Percentiles rank a stretch among this genome's conserved stretches.
phyloP scores from a whole-genome alignment of 2,797 vertebrate genomes.

The Spinibarbus caldwelli region DNA sequence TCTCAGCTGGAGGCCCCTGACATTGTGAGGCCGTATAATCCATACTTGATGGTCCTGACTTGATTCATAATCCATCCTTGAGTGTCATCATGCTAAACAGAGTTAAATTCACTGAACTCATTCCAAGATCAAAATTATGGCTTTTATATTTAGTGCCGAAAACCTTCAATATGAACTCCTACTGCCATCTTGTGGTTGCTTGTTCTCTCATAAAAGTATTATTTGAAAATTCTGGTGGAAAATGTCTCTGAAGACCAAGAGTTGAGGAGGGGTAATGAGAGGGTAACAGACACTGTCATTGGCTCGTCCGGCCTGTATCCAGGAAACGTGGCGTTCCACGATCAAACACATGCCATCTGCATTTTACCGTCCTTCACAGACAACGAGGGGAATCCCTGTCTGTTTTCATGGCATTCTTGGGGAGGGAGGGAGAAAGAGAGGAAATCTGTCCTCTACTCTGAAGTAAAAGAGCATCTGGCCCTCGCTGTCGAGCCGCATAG shows the following conservation, averaged over 20 bases:
- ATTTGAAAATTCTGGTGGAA: slow-evolving; percentile 15
- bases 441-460: slow-evolving; percentile 41
- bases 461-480: slow-evolving; percentile 70
- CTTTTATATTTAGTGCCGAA: neutral
- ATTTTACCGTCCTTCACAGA: slow-evolving; percentile 27
- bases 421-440: slow-evolving; percentile 34
- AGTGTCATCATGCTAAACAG: neutral
- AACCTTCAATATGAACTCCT: neutral
- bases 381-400: slow-evolving; percentile 65
- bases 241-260: slow-evolving; percentile 26
- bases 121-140: neutral
- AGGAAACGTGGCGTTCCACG: neutral
- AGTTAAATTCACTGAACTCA: neutral
- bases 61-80: neutral
- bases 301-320: slow-evolving; percentile 1
- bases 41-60: neutral
- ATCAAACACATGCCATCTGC: slow-evolving; percentile 54
- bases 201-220: neutral
- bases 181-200: slow-evolving; percentile 56
- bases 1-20: neutral
- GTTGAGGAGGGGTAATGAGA: neutral
- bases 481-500: slow-evolving; percentile 54
- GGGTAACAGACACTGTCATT: neutral
- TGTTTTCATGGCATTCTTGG: slow-evolving; percentile 48
- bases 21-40: neutral